phyloP scores from a whole-genome alignment of 2,113 vertebrate genomes.

The Rhynchopsitta pachyrhyncha region DNA sequence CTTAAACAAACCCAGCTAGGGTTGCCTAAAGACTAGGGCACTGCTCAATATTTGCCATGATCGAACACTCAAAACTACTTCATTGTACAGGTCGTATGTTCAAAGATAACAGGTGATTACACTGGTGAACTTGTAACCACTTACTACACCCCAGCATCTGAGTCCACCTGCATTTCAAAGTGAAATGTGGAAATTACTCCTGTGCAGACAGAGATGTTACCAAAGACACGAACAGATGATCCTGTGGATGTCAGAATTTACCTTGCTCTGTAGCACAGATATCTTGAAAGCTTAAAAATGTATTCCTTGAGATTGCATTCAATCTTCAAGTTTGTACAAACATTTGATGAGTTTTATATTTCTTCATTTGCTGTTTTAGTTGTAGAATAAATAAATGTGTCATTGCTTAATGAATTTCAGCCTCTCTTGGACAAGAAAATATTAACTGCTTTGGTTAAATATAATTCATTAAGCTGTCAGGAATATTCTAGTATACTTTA shows the following conservation, averaged over 20 bases:
- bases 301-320: not conserved
- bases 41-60: not conserved
- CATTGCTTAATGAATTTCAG: not conserved
- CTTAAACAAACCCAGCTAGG: not conserved
- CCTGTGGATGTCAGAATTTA: not conserved
- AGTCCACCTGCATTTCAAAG: not conserved
- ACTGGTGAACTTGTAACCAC: not conserved
- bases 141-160: not conserved
- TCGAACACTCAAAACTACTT: not conserved
- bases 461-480: not conserved
- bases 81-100: not conserved
- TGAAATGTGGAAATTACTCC: not conserved
- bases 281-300: not conserved
- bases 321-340: not conserved
- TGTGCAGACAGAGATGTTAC: not conserved
- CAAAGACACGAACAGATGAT: not conserved
- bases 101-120: not conserved
- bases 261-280: not conserved
- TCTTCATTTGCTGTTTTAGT: not conserved
- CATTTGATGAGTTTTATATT: not conserved
- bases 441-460: not conserved
- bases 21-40: rapidly evolving
- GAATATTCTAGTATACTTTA: not conserved
- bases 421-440: not conserved
- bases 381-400: not conserved